phyloP scores from a whole-genome alignment of 2,113 vertebrate species.

The Pachyramphus minor region DNA sequence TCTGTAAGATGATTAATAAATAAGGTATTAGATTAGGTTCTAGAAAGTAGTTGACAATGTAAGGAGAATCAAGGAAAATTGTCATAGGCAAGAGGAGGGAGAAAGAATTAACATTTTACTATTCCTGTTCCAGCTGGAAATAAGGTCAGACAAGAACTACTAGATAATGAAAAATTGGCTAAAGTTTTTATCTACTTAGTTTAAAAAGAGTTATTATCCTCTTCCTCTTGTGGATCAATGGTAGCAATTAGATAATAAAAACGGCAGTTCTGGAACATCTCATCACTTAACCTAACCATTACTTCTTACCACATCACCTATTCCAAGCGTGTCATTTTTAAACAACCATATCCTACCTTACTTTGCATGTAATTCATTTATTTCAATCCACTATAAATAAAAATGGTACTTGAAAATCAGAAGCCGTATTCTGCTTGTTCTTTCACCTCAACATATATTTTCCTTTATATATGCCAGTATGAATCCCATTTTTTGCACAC shows the following conservation, averaged over 20 bases:
- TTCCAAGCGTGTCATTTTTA: background rate
- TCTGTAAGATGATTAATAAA: background rate
- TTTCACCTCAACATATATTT: background rate
- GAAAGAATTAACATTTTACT: background rate
- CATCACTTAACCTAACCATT: background rate
- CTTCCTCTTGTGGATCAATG: background rate
- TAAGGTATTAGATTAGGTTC: background rate
- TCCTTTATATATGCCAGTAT: background rate
- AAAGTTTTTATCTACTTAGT: background rate
- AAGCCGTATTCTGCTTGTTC: background rate
- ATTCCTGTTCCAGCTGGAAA: background rate
- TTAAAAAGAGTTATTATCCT: background rate
- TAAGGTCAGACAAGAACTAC: background rate
- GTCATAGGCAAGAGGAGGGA: background rate
- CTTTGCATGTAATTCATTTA: background rate
- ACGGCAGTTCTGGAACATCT: background rate
- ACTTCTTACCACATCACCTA: background rate
- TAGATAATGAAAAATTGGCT: background rate
- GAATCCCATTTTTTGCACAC: background rate
- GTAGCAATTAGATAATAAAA: background rate
- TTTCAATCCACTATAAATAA: background rate
- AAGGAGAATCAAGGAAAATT: background rate
- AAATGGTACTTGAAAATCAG: background rate
- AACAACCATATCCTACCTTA: background rate
- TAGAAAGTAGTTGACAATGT: background rate